Base-by-base conservation (phyloP, 2,797 vertebrate species). In the Lepus oiostolus region DNA sequence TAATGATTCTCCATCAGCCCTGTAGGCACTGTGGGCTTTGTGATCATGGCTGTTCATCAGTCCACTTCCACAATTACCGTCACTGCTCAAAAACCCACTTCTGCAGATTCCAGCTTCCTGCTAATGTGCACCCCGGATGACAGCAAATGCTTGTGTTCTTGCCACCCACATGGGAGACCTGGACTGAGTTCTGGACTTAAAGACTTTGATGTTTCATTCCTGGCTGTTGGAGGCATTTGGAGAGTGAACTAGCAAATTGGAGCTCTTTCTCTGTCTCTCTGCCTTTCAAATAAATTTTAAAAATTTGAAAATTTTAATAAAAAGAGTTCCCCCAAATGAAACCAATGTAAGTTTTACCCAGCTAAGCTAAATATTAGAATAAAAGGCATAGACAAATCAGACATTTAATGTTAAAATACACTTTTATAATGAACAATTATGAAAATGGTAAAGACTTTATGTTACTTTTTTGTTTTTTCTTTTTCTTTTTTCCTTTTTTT, bases 401-500 rank as follows among this genome's bases (percentile, higher is more conserved):
- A 87, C 30, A 11, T n/a, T 71, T 74, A 58, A 89, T 68, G 68
- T 81, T 88, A 30, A 95, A 88, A 35, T 86, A 71, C 38, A 13
- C 8, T 28, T 83, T 32, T 65, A 65, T 89, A 65, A 90, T 81
- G 47, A 79, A 47, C 24, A 88, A 70, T 60, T 77, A 81, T 90
- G 30, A 83, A 91, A 82, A 91, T 12, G 4, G 50, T 54, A 30
- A 17, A 5, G 19, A 60, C 47, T 65, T 89, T 77, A 68, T 91
- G 35, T 60, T 93, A 80, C 21, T 62, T 19, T 88, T 85, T n/a
- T 83, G 28, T 63, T 63, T 63, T 63, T 63, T 47, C 42, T 47
- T 47, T 47, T 10, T 47, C 8, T 47, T 47, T 42, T 42, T 42
- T 42, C 42, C 42, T 42, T 42, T 10, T 42, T 47, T 47, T 47